A percentile compares a stretch with the other conserved stretches of the same genome.
phyloP scores from a whole-genome alignment of 2,888 invertebrate species.

The Ashinkailepas kermadecensis region DNA sequence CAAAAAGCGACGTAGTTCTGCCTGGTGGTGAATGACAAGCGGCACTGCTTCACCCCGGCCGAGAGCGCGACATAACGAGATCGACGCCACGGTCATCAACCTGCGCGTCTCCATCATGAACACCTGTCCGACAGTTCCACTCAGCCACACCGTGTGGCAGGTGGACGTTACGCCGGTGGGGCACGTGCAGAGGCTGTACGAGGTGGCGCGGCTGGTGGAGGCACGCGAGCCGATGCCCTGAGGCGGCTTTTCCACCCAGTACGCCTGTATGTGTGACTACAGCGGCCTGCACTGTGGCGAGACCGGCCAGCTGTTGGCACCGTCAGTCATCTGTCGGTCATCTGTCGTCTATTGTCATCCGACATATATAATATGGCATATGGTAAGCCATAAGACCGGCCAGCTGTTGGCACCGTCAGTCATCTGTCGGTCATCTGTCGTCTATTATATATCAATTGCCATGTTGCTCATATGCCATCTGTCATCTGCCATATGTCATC shows the following conservation, averaged over 20 bases:
- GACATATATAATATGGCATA: too few relatives aligned
- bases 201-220: conserved; percentile 34
- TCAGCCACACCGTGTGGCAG: conserved; percentile 57
- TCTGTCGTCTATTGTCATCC: too few relatives aligned
- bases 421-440: too few relatives aligned
- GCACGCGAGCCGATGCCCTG: conserved; percentile 57
- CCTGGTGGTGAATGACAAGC: conserved; percentile 52
- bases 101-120: conserved; percentile 81
- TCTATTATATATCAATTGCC: too few relatives aligned
- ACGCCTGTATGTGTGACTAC: conserved; percentile 96
- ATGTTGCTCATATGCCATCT: too few relatives aligned
- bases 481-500: too few relatives aligned
- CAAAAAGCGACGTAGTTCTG: conserved; percentile 60
- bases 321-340: too few relatives aligned
- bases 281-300: conserved; percentile 88
- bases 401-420: too few relatives aligned
- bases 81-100: conserved; percentile 82
- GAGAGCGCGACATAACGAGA: conserved; percentile 54
- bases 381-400: too few relatives aligned
- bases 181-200: conserved; percentile 52
- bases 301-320: conserved; percentile 40
- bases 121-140: conserved; percentile 82
- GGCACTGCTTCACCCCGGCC: conserved; percentile 63
- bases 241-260: conserved; percentile 92
- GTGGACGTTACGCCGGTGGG: conserved; percentile 67